Percentiles rank a stretch among this genome's conserved stretches.
phyloP scores from a whole-genome alignment of 2,888 invertebrate genomes.

The Mellilla xanthometata region DNA sequence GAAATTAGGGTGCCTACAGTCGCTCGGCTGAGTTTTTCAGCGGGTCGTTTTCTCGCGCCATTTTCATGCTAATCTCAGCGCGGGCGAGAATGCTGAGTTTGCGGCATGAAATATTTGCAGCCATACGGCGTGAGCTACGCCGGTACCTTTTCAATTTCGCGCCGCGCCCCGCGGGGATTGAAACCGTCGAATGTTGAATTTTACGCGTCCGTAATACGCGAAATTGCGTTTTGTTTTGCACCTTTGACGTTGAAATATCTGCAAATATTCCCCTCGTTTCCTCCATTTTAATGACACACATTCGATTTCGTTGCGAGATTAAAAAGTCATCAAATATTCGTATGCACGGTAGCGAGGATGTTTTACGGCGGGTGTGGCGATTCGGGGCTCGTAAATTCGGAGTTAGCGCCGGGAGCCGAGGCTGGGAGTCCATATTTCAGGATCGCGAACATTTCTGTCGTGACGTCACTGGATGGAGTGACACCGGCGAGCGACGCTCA shows the following conservation, averaged over 20 bases:
- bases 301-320: slow-evolving; percentile 41
- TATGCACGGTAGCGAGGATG: slow-evolving; percentile 52
- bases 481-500: slow-evolving; percentile 30
- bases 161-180: slow-evolving; percentile 48
- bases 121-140: slow-evolving; percentile 42
- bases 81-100: slow-evolving; percentile 62
- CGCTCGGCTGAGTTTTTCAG: slow-evolving; percentile 38
- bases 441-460: slow-evolving; percentile 50
- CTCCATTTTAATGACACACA: slow-evolving; percentile 34
- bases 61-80: slow-evolving; percentile 70
- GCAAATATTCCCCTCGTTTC: slow-evolving; percentile 31
- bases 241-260: slow-evolving; percentile 39
- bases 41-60: slow-evolving; percentile 58
- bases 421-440: slow-evolving; percentile 55
- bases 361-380: slow-evolving; percentile 47
- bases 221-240: slow-evolving; percentile 44
- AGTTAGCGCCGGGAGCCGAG: slow-evolving; percentile 46
- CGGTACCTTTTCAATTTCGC: slow-evolving; percentile 67
- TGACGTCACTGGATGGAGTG: slow-evolving; percentile 43
- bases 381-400: slow-evolving; percentile 54
- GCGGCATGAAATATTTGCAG: slow-evolving; percentile 68
- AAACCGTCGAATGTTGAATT: slow-evolving; percentile 57
- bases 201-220: slow-evolving; percentile 50
- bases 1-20: slow-evolving; percentile 46
- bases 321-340: slow-evolving; percentile 48